phyloP scores from a whole-genome alignment of 2,888 invertebrate genomes.

The Thereva nobilitata region DNA sequence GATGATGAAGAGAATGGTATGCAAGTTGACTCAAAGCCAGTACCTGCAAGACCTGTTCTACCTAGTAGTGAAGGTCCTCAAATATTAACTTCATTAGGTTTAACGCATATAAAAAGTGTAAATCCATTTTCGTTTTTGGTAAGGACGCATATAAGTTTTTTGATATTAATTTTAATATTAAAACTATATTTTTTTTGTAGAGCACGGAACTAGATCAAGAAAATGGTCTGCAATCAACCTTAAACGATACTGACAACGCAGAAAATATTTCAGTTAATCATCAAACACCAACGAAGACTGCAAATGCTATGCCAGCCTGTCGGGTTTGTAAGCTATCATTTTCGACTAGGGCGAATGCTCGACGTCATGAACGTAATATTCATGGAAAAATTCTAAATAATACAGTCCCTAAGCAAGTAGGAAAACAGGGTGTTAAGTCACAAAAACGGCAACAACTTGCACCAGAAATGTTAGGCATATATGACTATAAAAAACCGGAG shows the following conservation, averaged over 20 bases:
- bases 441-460: conserved; percentile 18
- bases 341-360: conserved; percentile 58
- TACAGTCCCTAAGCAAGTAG: conserved; percentile 6
- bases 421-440: neutral
- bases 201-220: conserved; percentile 36
- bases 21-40: conserved; percentile 1
- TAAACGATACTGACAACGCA: conserved; percentile 3
- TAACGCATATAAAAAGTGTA: conserved; percentile 46
- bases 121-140: conserved; percentile 44
- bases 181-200: conserved; percentile 22
- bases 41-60: neutral
- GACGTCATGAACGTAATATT: conserved; percentile 57
- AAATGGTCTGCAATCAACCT: conserved; percentile 1
- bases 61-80: conserved; percentile 41
- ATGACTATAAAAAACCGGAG: conserved; percentile 56
- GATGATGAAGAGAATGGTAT: conserved; percentile 38
- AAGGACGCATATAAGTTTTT: conserved; percentile 21
- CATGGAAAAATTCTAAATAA: conserved; percentile 47
- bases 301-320: conserved; percentile 43
- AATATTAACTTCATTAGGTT: conserved; percentile 47
- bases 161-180: neutral
- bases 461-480: conserved; percentile 48
- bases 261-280: neutral
- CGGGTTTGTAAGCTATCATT: conserved; percentile 57
- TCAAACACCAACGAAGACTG: neutral